Evolutionary conservation across 2,888 invertebrate genomes (phyloP).

Genomic region (Malachius bipustulatus): DNA sequence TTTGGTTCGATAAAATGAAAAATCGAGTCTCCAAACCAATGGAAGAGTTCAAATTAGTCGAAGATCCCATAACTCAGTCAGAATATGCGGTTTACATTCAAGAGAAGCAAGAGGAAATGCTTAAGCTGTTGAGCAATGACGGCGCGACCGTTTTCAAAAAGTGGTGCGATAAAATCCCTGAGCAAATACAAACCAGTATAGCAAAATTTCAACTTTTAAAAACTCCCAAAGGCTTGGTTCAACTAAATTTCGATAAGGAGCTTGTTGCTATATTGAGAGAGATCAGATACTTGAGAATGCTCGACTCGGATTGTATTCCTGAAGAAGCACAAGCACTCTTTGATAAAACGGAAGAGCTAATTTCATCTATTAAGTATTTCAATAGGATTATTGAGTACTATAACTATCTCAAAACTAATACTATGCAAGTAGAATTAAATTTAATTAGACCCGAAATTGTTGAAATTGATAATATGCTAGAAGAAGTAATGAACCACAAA

Average conservation of each 20-base stretch:
- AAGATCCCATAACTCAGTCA: conserved; percentile 49
- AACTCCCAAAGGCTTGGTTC: conserved; percentile 41
- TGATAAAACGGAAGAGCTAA: conserved; percentile 55
- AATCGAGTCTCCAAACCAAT: conserved; percentile 46
- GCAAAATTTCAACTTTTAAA: conserved; percentile 49
- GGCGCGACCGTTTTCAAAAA: conserved; percentile 51
- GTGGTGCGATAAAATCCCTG: conserved; percentile 58
- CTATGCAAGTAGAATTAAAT: conserved; percentile 63
- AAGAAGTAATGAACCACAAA: conserved; percentile 53
- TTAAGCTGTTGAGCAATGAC: conserved; percentile 48
- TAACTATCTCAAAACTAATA: conserved; percentile 63
- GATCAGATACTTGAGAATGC: conserved; percentile 58
- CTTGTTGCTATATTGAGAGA: conserved; percentile 66
- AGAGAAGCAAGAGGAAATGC: conserved; percentile 54
- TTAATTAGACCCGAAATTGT: conserved; percentile 65
- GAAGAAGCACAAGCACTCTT: conserved; percentile 52
- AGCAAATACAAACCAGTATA: conserved; percentile 50
- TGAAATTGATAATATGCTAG: conserved; percentile 58
- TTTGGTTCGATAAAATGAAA: conserved; percentile 58
- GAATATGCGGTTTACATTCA: conserved; percentile 45
- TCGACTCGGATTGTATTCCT: conserved; percentile 52
- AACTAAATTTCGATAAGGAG: conserved; percentile 57
- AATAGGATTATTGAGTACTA: conserved; percentile 65
- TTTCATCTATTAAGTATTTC: conserved; percentile 34
- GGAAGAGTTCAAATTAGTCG: conserved; percentile 49